phyloP scores from a whole-genome alignment of 2,888 invertebrate species.

The Blastobasis adustella region DNA sequence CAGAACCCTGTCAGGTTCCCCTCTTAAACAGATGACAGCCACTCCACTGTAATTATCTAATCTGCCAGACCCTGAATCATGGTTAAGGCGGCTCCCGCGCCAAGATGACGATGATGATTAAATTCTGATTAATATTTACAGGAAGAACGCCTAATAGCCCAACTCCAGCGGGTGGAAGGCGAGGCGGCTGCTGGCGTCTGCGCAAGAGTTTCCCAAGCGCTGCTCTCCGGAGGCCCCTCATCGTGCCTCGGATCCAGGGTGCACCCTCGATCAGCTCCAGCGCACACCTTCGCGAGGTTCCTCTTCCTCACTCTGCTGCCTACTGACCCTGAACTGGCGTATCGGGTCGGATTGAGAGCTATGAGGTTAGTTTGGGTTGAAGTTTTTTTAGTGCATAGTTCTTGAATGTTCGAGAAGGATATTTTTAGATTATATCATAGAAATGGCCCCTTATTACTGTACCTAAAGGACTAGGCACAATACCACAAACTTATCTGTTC shows the following conservation, averaged over 20 bases:
- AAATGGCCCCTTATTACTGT: no score
- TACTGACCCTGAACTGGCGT: slow-evolving; percentile 85
- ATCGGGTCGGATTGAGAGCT: slow-evolving; percentile 84
- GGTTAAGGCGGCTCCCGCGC: no score
- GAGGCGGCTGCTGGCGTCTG: slow-evolving; percentile 82
- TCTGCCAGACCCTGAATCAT: no score
- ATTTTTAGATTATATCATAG: no score
- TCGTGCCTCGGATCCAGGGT: slow-evolving; percentile 83
- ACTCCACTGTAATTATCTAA: no score
- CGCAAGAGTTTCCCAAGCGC: slow-evolving; percentile 78
- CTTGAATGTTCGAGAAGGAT: no score
- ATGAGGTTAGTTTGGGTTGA: slow-evolving; percentile 64
- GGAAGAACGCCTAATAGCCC: slow-evolving; percentile 85
- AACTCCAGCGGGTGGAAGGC: slow-evolving; percentile 84
- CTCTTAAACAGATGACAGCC: no score
- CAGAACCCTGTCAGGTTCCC: no score
- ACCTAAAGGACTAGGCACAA: no score
- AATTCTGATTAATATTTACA: slow-evolving; percentile 39
- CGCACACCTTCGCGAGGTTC: slow-evolving; percentile 89
- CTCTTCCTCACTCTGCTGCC: slow-evolving; percentile 85
- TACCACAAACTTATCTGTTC: no score
- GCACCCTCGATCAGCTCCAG: slow-evolving; percentile 87
- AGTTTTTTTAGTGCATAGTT: no score
- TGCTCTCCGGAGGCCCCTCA: slow-evolving; percentile 85
- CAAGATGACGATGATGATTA: no score